Conservation (phyloP, 2,797 vertebrate species). For the Chelon labrosus region DNA sequence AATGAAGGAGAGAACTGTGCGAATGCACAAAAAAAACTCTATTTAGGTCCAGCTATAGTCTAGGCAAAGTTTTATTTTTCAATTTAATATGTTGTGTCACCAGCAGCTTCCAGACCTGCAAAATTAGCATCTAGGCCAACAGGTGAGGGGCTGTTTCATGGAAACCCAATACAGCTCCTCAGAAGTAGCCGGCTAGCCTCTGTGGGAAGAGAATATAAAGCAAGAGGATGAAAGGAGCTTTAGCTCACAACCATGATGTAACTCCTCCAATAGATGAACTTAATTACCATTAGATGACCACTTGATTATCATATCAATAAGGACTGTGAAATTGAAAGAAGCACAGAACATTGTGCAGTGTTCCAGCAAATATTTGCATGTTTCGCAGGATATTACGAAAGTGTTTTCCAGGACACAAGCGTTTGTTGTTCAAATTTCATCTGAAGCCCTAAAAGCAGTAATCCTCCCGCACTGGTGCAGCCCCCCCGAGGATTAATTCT, state of each 20-base stretch:
- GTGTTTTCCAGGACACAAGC: conserved; percentile 70
- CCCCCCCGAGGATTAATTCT: conserved; percentile 74
- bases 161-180: conserved; percentile 47
- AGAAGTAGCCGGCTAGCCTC: conserved; percentile 58
- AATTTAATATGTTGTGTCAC: conserved; percentile 26
- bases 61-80: conserved; percentile 43
- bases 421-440: conserved; percentile 77
- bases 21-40: conserved; percentile 31
- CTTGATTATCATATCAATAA: conserved; percentile 79
- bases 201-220: conserved; percentile 59
- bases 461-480: conserved; percentile 70
- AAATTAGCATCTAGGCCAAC: conserved; percentile 70
- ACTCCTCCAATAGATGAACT: conserved; percentile 36
- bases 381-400: conserved; percentile 56
- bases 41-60: conserved; percentile 19
- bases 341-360: conserved; percentile 28
- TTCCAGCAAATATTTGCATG: conserved; percentile 60
- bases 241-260: conserved; percentile 44
- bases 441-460: conserved; percentile 79
- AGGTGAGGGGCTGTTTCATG: conserved; percentile 63
- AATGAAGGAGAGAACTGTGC: conserved; percentile 25
- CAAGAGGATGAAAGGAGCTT: conserved; percentile 66
- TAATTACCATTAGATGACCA: conserved; percentile 74
- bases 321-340: conserved; percentile 57
- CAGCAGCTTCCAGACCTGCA: conserved; percentile 20